Base-by-base conservation (phyloP, 1,140 invertebrate species). In the Condylostylus longicornis region DNA sequence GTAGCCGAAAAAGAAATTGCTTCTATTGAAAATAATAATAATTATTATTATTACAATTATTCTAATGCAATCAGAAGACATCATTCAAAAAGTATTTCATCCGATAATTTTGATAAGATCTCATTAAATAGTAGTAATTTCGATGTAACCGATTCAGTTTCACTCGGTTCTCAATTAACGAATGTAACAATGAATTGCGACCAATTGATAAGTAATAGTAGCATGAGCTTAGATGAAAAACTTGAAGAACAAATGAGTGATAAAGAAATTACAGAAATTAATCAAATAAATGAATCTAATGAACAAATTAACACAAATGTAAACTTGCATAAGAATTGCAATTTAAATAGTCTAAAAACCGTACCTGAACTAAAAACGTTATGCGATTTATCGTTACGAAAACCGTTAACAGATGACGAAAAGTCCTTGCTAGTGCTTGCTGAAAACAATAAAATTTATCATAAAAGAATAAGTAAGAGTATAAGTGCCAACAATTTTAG, bases 351-450 rank as follows among this genome's bases (percentile, higher is more conserved):
- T n/a, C n/a, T n/a, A n/a, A n/a, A n/a, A n/a, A n/a, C n/a, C 20
- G 55, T 55, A 55, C 52, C 56, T 58, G 56, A 57, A 52, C 41
- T 56, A 9, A 58, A 58, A 43, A 56, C 49, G 17, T 42, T 53
- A 14, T 59, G 47, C 38, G 53, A 59, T 44, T 40, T 59, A 35
- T 53, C 52, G 5, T 57, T 60, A 56, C 48, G 48, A 2, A 55
- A 56, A 38, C 52, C 58, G 2, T 43, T 61, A 2, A 61, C 58
- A 12, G 57, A 60, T 31, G 58, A 61, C 32, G 58, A 61, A 28
- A 61, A 58, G 53, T 33, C 53, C n/a, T n/a, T n/a, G n/a, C n/a
- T 49, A 36, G 54, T 60, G 5, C 60, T 52, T 40, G 57, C 51
- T 0, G 54, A 60, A 45, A 59, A 51, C 2, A 60, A 53, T 37